Evolutionary conservation across 2,797 vertebrate species (phyloP), one percentile per base, ranked within the genome.

Genomic region (Trematomus bernacchii): DNA sequence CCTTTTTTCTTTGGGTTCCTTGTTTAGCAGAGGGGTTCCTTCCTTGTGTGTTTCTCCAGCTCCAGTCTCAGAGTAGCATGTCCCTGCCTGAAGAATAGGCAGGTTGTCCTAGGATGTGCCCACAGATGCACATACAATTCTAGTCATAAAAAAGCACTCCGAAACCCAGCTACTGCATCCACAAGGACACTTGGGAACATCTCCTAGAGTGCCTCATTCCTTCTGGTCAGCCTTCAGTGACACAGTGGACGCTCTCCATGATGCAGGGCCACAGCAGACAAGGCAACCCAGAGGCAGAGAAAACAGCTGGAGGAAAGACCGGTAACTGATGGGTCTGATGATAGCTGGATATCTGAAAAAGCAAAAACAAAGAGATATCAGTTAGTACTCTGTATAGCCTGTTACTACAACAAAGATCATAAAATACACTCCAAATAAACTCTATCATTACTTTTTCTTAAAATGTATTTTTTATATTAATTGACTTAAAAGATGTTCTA

Each of bases 211-310:
- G 92, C 94, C 93, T 95, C 94, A 86, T 93, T 90, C 88, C 94
- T 92, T 90, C 72, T 86, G 89, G 94, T 95, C 91, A 91, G 76
- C 94, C 90, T 90, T 91, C 76, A 90, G 92, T 91, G 86, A 92
- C 85, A 91, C 85, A 81, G 90, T 86, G 90, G 93, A 88, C 92
- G 91, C 94, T 91, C 94, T 95, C 96, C 51, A 95, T 94, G 90
- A 81, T 93, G 85, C 78, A 86, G 82, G 80, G 82, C 80, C 73
- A 85, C 85, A 61, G 75, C 77, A 74, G 69, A 73, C 18, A 63
- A 72, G 66, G 84, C 54, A 52, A 87, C 55, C 80, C 59, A 18
- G 69, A 82, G 53, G 57, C 37, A 16, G 30, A 73, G 75, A 44
- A 75, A 63, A 70, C 40, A 15, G 59, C 16, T 8, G 16, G 3